Percentiles rank a stretch among this genome's conserved stretches.
phyloP scores from a whole-genome alignment of 1,140 invertebrate genomes.

The Drosophila athabasca region DNA sequence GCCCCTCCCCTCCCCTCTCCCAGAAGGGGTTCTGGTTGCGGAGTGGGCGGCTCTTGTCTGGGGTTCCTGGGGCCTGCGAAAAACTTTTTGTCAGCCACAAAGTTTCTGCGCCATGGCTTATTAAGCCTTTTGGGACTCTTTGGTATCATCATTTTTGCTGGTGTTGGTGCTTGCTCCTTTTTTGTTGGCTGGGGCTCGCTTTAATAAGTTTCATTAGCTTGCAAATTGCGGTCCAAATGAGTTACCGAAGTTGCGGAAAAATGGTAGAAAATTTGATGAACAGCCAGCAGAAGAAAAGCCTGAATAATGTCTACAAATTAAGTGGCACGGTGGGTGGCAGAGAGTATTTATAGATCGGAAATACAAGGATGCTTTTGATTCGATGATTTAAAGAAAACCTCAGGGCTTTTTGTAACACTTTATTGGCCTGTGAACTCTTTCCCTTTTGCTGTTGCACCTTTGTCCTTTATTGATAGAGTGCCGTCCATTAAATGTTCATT shows the following conservation, averaged over 20 bases:
- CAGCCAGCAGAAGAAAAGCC: neutral
- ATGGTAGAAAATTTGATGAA: constrained; percentile 25
- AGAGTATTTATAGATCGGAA: too few relatives aligned
- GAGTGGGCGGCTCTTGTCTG: neutral
- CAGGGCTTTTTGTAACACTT: too few relatives aligned
- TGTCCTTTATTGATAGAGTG: too few relatives aligned
- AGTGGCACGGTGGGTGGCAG: too few relatives aligned
- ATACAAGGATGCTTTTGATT: neutral
- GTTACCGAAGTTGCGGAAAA: constrained; percentile 37
- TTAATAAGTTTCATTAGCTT: constrained; percentile 65
- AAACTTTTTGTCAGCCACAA: constrained; percentile 38
- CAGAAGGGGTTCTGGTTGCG: neutral
- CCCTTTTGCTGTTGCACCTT: too few relatives aligned
- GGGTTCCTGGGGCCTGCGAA: neutral
- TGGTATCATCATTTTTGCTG: constrained; percentile 7
- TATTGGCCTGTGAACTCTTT: too few relatives aligned
- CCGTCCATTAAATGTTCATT: neutral
- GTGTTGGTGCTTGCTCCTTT: constrained; percentile 10
- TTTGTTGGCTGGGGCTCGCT: neutral
- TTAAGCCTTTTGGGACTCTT: constrained; percentile 51
- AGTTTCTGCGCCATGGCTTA: constrained; percentile 40
- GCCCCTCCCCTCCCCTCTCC: constrained; percentile 1
- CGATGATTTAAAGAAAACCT: too few relatives aligned
- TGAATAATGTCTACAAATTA: neutral
- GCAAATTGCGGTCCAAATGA: constrained; percentile 56